Evolutionary conservation across 2,888 invertebrate species (phyloP).

Genomic region (Sclerodermus sp.): DNA sequence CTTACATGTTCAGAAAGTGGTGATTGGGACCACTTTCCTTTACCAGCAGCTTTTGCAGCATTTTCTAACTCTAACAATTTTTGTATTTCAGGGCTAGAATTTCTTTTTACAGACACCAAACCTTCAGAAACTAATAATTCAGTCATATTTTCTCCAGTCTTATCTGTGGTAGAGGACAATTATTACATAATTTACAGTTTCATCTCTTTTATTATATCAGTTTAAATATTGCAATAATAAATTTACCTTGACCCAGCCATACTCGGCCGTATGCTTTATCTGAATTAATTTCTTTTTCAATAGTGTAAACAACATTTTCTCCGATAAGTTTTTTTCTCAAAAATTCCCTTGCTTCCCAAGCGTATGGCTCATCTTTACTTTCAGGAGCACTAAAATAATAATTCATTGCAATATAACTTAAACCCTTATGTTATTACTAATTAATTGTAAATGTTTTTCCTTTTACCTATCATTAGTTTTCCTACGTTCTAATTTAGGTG

Average conservation of each 20-base stretch:
- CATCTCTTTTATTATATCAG: too few species aligned
- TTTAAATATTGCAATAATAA: too few species aligned
- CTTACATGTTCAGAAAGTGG: slow-evolving; percentile 72
- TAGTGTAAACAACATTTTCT: slow-evolving; percentile 82
- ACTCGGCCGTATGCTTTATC: slow-evolving; percentile 87
- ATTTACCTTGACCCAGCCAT: slow-evolving; percentile 78
- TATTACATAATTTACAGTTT: too few species aligned
- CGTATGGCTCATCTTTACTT: slow-evolving; percentile 88
- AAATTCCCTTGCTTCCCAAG: slow-evolving; percentile 97
- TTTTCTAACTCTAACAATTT: slow-evolving; percentile 85
- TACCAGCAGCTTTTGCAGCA: slow-evolving; percentile 81
- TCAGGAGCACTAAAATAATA: slow-evolving; percentile 57
- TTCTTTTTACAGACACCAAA: slow-evolving; percentile 75
- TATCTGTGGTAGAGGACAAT: slow-evolving; percentile 17
- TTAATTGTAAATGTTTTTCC: slow-evolving; percentile 10
- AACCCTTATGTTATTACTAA: not conserved
- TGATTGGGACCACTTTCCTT: slow-evolving; percentile 75
- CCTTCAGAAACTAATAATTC: slow-evolving; percentile 90
- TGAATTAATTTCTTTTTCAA: slow-evolving; percentile 81
- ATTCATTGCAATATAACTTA: slow-evolving; percentile 9
- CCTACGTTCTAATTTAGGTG: slow-evolving; percentile 82
- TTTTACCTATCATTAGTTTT: slow-evolving; percentile 66
- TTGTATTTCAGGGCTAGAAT: slow-evolving; percentile 69
- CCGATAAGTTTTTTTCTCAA: slow-evolving; percentile 90
- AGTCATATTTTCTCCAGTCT: slow-evolving; percentile 74